Evolutionary conservation across 1,140 invertebrate genomes (phyloP), one percentile per base, ranked within the genome.

Genomic region (Drosophila rufa): DNA sequence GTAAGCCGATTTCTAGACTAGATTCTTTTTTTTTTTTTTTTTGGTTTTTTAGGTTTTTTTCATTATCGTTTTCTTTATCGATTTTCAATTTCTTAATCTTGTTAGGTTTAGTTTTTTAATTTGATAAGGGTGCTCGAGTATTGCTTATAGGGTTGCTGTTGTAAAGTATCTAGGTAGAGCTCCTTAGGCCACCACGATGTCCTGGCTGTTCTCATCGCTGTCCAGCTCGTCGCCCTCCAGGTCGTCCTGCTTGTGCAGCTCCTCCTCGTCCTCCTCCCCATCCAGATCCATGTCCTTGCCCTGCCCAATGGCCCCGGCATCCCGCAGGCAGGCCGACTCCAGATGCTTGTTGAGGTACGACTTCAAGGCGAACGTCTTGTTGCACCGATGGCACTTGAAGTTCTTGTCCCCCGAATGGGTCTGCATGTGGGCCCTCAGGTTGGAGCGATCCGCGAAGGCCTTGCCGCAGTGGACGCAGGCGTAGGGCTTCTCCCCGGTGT

Each of bases 301-400:
- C 40, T 74, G 50, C 22, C 64, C 61, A 27, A 90, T 82, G 45
- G 76, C 79, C 2, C 76, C 81, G 2, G 65, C 61, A 57, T 89
- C 85, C 5, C 85, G 57, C 1, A 96, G 94, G 92, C 98, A 99
- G 30, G 97, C 96, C 12, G 97, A 97, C 93, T 99, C 98, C 89
- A 97, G 95, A 93, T 99, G 98, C 93, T 99, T 99, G 94, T 98
- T 99, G 36, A 99, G 95, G 94, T 99, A 99, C 58, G 97, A 98
- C 94, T 99, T 99, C 75, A 99, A 95, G 4, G 98, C 98, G 93
- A 99, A 99, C 4, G 96, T 96, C 93, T 99, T 99, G 91, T 97
- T 95, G 94, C 98, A 99, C 56, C 96, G 95, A 69, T 95, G 94
- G 92, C 98, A 99, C 82, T 96, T 95, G 94, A 96, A 98, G 92